Evolutionary conservation across 2,888 invertebrate species (phyloP), one percentile per base, ranked within the genome.

Genomic region (Amphipoea lucens): DNA sequence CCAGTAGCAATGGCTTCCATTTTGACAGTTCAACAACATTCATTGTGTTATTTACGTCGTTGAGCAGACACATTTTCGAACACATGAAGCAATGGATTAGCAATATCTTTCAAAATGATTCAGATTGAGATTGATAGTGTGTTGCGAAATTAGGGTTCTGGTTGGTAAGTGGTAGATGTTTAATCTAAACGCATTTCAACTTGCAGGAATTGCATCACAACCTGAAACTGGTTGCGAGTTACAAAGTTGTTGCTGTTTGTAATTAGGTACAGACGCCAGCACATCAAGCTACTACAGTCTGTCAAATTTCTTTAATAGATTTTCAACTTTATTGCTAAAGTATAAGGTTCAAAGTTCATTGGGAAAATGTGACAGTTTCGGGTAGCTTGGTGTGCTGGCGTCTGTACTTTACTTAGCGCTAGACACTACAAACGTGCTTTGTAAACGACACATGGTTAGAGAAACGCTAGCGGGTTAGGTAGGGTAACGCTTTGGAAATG

Each of bases 171-270:
- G 9, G 23, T 23, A 23, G 23, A 9, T 57, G 7, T 57, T 54
- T 54, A 57, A 23, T 57, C 3, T 7, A 54, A 54, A 29, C 11
- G 4, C 36, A 40, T 48, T 20, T 29, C 20, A 1, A 48, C 2
- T 29, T 48, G 1, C 1, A 11, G 6, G 51, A 23, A 29, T 45
- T 36, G 20, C 69, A 29, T 51, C 69, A 29, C 9, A 48, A 60
- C 36, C 7, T 36, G 51, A 45, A 69, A 79, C 60, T 48, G 2
- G 51, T 72, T 36, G 40, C 1, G 45, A n/a, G 45, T 73, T 54
- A 74, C 75, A 51, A 51, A 70, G 54, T 65, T 51, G 42, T 69
- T 70, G n/a, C 17, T 62, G 60, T 73, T 54, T 60, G 51, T 69
- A 60, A 82, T 54, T 82, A 63, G n/a, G 17, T 20, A 36, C 29